Percentiles rank a stretch among this genome's conserved stretches.
phyloP scores from a whole-genome alignment of 2,888 invertebrate genomes.

The Didymodactylos carnosus region DNA sequence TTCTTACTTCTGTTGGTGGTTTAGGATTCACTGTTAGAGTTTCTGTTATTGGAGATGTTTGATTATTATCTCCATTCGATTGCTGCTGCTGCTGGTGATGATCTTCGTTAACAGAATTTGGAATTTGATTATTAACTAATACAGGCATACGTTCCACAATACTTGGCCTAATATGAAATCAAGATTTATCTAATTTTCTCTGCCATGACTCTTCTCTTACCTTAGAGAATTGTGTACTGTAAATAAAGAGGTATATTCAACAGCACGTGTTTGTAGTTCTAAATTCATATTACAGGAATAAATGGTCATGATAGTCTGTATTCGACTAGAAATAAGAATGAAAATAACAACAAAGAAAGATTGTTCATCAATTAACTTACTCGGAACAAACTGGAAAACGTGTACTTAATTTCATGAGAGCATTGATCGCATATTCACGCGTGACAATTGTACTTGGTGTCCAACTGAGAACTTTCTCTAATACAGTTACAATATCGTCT shows the following conservation, averaged over 20 bases:
- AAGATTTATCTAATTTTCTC: not conserved
- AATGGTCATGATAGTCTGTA: constrained; percentile 56
- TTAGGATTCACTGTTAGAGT: no score
- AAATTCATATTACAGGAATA: constrained; percentile 86
- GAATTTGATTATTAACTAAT: not conserved
- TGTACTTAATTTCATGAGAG: constrained; percentile 81
- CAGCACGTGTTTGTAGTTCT: constrained; percentile 88
- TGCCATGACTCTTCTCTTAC: not conserved
- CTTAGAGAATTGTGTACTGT: not conserved
- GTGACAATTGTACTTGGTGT: constrained; percentile 71
- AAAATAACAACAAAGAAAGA: no score
- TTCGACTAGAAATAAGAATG: constrained; percentile 36
- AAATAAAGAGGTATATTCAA: constrained; percentile 48
- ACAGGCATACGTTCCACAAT: not conserved
- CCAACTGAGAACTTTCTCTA: constrained; percentile 72
- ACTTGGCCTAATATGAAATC: not conserved
- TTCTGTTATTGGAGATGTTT: no score
- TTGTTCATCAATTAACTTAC: not conserved
- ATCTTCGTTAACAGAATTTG: not conserved
- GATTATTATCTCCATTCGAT: not conserved
- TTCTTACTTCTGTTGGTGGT: no score
- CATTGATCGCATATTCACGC: constrained; percentile 80
- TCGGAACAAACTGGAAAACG: constrained; percentile 36
- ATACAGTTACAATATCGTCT: constrained; percentile 65
- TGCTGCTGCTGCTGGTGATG: not conserved